Percentiles rank a stretch among this genome's conserved stretches.
These are phyloP conservation scores for Eugnorisma glareosa DNA, from an alignment of 2,888 invertebrate species.

Conservation along the genomic window DNA sequence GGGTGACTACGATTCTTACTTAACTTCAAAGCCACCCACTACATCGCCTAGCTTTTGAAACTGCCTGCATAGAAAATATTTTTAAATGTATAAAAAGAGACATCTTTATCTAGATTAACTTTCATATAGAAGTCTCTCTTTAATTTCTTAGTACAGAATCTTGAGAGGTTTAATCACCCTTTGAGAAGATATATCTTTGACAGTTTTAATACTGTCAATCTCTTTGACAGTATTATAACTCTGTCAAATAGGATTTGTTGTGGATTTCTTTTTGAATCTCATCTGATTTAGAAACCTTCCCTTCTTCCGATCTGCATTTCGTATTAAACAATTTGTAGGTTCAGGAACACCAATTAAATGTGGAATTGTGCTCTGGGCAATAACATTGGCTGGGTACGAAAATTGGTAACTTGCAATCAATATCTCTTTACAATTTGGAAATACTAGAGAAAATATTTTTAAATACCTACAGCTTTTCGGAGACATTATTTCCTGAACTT, in stretches of 20 bases:
- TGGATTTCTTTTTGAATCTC: neutral
- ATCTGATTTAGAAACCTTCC: neutral
- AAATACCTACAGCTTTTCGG: neutral
- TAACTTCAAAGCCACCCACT: neutral
- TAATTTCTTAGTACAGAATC: neutral
- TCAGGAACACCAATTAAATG: neutral
- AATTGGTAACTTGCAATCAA: neutral
- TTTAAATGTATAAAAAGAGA: neutral
- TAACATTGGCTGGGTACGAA: neutral
- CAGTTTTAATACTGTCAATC: neutral
- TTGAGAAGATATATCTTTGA: neutral
- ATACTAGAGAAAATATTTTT: neutral
- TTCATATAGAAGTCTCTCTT: neutral
- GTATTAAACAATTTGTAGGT: neutral
- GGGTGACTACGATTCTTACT: conserved; percentile 10
- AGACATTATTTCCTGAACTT: neutral
- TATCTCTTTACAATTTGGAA: neutral
- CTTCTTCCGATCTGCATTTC: neutral
- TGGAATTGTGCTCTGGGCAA: neutral
- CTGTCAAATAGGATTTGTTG: neutral
- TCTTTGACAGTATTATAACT: no score
- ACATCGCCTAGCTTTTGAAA: neutral
- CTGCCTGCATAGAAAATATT: neutral
- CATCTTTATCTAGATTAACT: neutral
- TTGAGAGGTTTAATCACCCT: neutral